Evolutionary conservation across 2,888 invertebrate species (phyloP).

Genomic region (Neelides folsomi): DNA sequence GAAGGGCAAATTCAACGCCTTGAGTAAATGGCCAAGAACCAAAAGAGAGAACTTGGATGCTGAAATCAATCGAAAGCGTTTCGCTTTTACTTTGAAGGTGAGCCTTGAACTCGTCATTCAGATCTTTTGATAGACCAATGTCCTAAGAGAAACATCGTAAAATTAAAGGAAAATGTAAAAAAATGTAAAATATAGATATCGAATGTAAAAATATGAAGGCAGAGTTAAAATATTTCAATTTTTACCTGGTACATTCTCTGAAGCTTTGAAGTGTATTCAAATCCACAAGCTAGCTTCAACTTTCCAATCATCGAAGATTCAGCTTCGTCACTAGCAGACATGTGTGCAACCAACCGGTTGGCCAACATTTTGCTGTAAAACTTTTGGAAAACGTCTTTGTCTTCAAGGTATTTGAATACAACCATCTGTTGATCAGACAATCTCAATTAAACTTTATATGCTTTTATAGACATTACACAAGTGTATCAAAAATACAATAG

Average conservation of each 20-base stretch:
- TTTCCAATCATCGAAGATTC: slow-evolving; percentile 99
- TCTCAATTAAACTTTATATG: no score
- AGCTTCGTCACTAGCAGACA: slow-evolving; percentile 97
- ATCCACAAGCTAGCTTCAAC: slow-evolving; percentile 96
- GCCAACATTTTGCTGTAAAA: slow-evolving; percentile 99
- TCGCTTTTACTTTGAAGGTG: slow-evolving; percentile 60
- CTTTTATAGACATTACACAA: no score
- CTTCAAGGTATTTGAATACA: slow-evolving; percentile 98
- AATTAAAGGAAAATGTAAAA: no score
- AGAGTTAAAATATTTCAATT: slow-evolving; percentile 12
- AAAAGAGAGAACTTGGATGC: slow-evolving; percentile 88
- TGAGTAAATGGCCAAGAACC: slow-evolving; percentile 99
- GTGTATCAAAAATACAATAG: no score
- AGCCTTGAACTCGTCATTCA: slow-evolving; percentile 86
- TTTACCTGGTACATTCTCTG: slow-evolving; percentile 90
- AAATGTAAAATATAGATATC: slow-evolving; percentile 2
- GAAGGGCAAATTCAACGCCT: slow-evolving; percentile 79
- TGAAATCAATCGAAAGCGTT: slow-evolving; percentile 84
- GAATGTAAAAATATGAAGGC: neutral
- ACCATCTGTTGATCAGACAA: no score
- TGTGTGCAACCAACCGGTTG: slow-evolving; percentile 90
- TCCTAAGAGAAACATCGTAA: no score
- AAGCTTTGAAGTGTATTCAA: slow-evolving; percentile 96
- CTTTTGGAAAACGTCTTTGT: slow-evolving; percentile 99
- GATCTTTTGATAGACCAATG: slow-evolving; percentile 92